A percentile compares a stretch with the other conserved stretches of the same genome.
These are phyloP conservation scores for Sebastes fasciatus DNA, from an alignment of 2,113 vertebrate species.

Conservation along the genomic window DNA sequence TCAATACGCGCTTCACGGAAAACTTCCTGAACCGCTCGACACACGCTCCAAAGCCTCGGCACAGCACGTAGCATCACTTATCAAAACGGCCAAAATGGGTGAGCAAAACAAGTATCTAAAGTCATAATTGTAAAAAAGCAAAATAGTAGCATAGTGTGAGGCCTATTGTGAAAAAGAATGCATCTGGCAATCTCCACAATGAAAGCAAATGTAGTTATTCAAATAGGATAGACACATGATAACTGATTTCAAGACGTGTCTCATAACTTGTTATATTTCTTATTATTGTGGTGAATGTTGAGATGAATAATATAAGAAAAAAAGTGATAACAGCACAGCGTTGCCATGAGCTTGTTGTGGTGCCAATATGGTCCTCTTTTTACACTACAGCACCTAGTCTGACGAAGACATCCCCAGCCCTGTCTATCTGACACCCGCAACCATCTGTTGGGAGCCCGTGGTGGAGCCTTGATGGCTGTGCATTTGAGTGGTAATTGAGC, in stretches of 20 bases:
- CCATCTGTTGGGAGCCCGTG: slow-evolving; percentile 77
- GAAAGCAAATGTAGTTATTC: slow-evolving; percentile 72
- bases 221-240: slow-evolving; percentile 82
- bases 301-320: slow-evolving; percentile 10
- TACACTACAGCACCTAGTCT: slow-evolving; percentile 58
- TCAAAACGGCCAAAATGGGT: background rate
- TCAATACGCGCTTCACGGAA: too few species aligned
- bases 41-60: too few species aligned
- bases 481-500: slow-evolving; percentile 83
- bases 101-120: background rate
- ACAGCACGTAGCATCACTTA: too few species aligned
- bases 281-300: slow-evolving; percentile 16
- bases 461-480: slow-evolving; percentile 79
- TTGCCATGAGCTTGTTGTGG: slow-evolving; percentile 35
- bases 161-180: slow-evolving; percentile 86
- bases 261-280: background rate
- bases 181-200: slow-evolving; percentile 63
- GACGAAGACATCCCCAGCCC: slow-evolving; percentile 65
- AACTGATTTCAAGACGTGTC: slow-evolving; percentile 12
- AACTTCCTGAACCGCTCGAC: too few species aligned
- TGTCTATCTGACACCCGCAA: slow-evolving; percentile 71
- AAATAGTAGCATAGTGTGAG: slow-evolving; percentile 66
- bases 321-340: background rate
- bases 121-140: background rate
- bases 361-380: slow-evolving; percentile 40